phyloP scores from a whole-genome alignment of 1,140 invertebrate genomes.

The Bicyclus anynana region DNA sequence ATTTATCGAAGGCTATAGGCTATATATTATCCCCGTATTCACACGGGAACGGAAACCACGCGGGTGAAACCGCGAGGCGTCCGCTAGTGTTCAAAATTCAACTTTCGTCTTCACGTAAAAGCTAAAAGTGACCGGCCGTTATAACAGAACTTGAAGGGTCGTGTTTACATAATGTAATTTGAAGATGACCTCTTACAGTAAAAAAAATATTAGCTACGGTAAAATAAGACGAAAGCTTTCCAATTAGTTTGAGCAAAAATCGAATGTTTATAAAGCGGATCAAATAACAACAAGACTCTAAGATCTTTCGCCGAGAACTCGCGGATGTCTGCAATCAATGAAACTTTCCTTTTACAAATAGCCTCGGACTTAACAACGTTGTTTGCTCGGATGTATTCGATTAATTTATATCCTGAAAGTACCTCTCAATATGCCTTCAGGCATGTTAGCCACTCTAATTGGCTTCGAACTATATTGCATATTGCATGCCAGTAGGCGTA shows the following conservation, averaged over 20 bases:
- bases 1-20: too few relatives aligned
- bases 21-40: too few relatives aligned
- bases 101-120: too few relatives aligned
- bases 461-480: background rate
- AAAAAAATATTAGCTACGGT: too few relatives aligned
- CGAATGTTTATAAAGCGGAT: background rate
- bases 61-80: too few relatives aligned
- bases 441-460: slow-evolving; percentile 1
- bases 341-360: slow-evolving; percentile 12
- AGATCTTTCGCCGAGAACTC: slow-evolving; percentile 1
- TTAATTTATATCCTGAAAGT: slow-evolving; percentile 10
- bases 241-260: background rate
- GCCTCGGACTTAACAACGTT: background rate
- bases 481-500: background rate
- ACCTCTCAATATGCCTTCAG: slow-evolving; percentile 1
- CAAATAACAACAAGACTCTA: background rate
- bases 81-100: too few relatives aligned
- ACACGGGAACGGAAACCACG: too few relatives aligned
- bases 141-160: too few relatives aligned
- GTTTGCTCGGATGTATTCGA: background rate
- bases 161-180: too few relatives aligned
- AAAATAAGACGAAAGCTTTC: background rate
- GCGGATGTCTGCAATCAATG: slow-evolving; percentile 18
- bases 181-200: too few relatives aligned
- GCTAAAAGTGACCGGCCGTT: too few relatives aligned